Evolutionary conservation across 1,140 invertebrate genomes (phyloP).

Genomic region (Vanessa tameamea): DNA sequence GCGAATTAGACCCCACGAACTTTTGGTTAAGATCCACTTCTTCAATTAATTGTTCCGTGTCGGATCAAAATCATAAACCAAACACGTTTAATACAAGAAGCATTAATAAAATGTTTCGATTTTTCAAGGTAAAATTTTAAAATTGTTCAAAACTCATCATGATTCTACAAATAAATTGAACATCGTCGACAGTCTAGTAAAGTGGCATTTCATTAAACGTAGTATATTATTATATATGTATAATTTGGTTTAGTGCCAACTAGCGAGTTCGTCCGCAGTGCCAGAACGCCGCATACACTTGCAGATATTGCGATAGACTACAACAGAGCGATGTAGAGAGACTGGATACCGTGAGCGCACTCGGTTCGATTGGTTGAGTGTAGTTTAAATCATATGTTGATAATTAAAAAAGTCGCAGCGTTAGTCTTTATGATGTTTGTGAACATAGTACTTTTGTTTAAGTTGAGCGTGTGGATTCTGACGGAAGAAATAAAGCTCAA

Average conservation of each 20-base stretch:
- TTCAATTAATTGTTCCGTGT: too few species aligned
- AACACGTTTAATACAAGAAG: too few species aligned
- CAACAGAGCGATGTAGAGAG: constrained; percentile 12
- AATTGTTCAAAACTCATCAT: too few species aligned
- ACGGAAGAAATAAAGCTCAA: neutral
- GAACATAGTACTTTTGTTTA: too few species aligned
- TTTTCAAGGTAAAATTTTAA: too few species aligned
- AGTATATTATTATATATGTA: constrained; percentile 42
- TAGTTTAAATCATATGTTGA: neutral
- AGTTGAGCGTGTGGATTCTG: too few species aligned
- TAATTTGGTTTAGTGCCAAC: constrained; percentile 54
- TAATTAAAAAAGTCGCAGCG: neutral
- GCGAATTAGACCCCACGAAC: too few species aligned
- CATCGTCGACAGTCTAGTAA: constrained; percentile 1
- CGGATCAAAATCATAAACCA: too few species aligned
- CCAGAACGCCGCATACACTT: constrained; percentile 32
- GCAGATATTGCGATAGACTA: constrained; percentile 42
- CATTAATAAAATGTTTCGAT: too few species aligned
- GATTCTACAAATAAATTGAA: constrained; percentile 17
- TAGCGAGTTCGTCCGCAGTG: constrained; percentile 28
- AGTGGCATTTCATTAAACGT: constrained; percentile 44
- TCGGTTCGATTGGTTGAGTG: neutral
- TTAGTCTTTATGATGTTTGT: neutral
- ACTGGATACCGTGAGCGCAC: constrained; percentile 5
- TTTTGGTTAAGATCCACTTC: too few species aligned